Evolutionary conservation across 2,113 vertebrate species (phyloP).

Genomic region (Panthera tigris): DNA sequence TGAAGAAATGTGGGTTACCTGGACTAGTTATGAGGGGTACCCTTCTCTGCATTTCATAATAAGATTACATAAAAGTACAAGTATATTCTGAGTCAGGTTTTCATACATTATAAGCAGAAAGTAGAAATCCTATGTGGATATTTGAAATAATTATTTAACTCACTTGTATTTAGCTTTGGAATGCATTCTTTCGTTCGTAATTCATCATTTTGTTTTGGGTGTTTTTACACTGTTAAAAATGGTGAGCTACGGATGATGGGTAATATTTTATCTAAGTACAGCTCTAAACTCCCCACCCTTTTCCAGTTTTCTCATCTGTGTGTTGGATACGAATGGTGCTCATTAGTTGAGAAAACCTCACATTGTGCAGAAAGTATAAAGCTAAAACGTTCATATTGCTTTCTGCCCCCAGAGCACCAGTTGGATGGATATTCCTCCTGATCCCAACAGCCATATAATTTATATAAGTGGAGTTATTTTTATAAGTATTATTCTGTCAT

Average conservation of each 20-base stretch:
- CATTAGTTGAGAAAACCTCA: background rate
- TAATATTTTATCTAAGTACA: background rate
- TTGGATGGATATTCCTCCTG: background rate
- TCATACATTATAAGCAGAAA: constrained; percentile 10
- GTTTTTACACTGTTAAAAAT: background rate
- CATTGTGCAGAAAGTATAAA: background rate
- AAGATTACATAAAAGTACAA: background rate
- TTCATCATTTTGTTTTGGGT: constrained; percentile 1
- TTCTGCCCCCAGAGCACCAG: background rate
- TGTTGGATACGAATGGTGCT: background rate
- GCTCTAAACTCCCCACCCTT: rapidly evolving
- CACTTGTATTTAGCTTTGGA: constrained; percentile 20
- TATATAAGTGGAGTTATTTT: background rate
- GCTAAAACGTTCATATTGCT: background rate
- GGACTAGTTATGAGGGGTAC: background rate
- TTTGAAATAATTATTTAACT: constrained; percentile 25
- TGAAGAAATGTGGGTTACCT: background rate
- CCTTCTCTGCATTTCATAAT: background rate
- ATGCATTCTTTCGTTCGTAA: background rate
- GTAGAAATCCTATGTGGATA: background rate
- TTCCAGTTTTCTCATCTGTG: background rate
- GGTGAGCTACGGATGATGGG: background rate
- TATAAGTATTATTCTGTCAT: background rate
- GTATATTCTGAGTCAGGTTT: constrained; percentile 23
- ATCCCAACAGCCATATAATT: background rate